Evolutionary conservation across 2,113 vertebrate species (phyloP), one percentile per base, ranked within the genome.

Genomic region (Laticauda laticaudata): DNA sequence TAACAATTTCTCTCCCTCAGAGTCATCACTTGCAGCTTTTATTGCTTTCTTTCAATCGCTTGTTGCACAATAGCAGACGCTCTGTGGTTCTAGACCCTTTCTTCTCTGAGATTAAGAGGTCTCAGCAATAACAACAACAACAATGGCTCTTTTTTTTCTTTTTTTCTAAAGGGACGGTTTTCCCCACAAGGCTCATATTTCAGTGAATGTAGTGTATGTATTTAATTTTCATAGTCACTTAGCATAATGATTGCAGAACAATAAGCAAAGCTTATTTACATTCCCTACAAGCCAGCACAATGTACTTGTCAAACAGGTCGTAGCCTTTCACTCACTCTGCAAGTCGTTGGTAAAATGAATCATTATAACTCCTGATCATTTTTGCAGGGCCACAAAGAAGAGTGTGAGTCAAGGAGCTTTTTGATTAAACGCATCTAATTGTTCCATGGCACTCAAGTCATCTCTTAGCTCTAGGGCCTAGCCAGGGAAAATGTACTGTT

Each of bases 331-430:
- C 95, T 95, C 95, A 48, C 61, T 91, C 53, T 21, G 0, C 91
- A 54, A 51, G 59, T 92, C 91, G 54, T 21, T 0, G 81, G 48
- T 86, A 34, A 91, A 96, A 95, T 96, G 91, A 96, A 95, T 96
- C 94, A 95, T 93, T 95, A 75, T 20, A 91, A n/a, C 86, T 94
- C 91, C 86, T 93, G 94, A 95, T 96, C 96, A 95, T 69, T 94
- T 95, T 95, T 93, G 88, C 92, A 94, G 91, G 69, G 55, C 81
- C 15, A 93, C 88, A 95, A 96, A 93, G 92, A 94, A 56, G 93
- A 39, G n/a, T 20, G 91, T 94, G 2, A 95, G 53, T 94, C 92
- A 92, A 94, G 39, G 48, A 54, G 94, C 86, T 43, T 94, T 94
- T 94, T 93, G 85, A 61, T 93, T 94, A 93, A 94, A 85, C 15